Base-by-base conservation (phyloP, 1,140 invertebrate species). In the Bemisia tabaci region DNA sequence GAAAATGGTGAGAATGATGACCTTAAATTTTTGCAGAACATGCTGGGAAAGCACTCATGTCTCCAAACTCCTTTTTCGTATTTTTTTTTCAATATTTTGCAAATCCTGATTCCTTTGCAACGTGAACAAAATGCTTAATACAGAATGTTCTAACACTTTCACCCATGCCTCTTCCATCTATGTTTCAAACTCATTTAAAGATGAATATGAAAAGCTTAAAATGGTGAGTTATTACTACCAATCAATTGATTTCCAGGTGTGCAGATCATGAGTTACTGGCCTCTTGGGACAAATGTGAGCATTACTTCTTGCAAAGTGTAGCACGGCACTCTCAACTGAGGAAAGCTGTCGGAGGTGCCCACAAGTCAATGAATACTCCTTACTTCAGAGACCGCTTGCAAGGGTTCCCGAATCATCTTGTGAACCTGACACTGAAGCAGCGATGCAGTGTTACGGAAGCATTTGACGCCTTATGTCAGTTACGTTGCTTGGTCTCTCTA, bases 361-460 rank as follows among this genome's bases (percentile, higher is more conserved):
- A 88, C 33, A 83, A 87, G 70, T 92, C 96, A 73, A 76, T 97
- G 33, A 48, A 48, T 17, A 48, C 33, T 12, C 76, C 86, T 0
- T 85, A 84, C 58, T 90, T 91, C 70, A 85, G 92, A 62, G 90
- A 95, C 66, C 82, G 92, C 64, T 89, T 91, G 70, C 86, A 86
- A 78, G 95, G 95, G 59, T 94, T 88, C 74, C 80, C 85, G 0
- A 79, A 82, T 63, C 84, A 90, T 70, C 71, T 91, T 12, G 78
- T 87, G 71, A 48, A 48, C 33, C 33, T 48, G 5, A 48, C 33
- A 5, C 5, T 48, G 33, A 17, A 48, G 33, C 33, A 9, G 33
- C 5, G 17, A 17, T 17, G 17, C 5, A 48, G 17, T 9, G 33
- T 17, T 9, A 17, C 33, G 17, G 17, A 48, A 48, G 5, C 33